phyloP scores from a whole-genome alignment of 2,113 vertebrate species.

The Mastomys coucha region DNA sequence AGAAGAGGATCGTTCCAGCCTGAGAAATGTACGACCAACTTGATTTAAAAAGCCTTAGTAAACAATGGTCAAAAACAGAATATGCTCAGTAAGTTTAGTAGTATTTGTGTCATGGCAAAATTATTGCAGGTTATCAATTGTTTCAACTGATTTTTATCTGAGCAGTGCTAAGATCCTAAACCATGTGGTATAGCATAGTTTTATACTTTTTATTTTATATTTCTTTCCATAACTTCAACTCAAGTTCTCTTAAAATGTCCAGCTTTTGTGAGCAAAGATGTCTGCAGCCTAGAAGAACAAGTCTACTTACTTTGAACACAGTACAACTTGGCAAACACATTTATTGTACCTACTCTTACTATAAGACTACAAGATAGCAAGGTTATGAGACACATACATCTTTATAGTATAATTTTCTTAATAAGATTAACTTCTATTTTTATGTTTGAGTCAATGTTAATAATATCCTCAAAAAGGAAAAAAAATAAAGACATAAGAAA shows the following conservation, averaged over 20 bases:
- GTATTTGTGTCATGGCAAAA: neutral
- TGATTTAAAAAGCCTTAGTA: neutral
- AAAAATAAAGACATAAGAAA: neutral
- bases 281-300: neutral
- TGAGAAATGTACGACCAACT: neutral
- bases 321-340: neutral
- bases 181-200: neutral
- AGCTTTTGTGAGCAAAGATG: neutral
- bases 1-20: neutral
- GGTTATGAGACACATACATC: neutral
- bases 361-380: neutral
- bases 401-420: neutral
- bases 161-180: neutral
- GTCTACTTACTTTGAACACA: neutral
- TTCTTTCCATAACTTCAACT: neutral
- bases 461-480: neutral
- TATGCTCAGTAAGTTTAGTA: neutral
- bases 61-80: neutral
- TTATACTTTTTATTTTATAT: neutral
- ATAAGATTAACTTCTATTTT: neutral
- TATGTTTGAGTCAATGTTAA: neutral
- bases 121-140: constrained; percentile 27
- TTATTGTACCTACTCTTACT: neutral
- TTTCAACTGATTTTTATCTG: neutral
- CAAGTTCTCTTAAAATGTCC: neutral